phyloP scores from a whole-genome alignment of 2,113 vertebrate genomes.

The Pseudorhombus dupliciocellatus region DNA sequence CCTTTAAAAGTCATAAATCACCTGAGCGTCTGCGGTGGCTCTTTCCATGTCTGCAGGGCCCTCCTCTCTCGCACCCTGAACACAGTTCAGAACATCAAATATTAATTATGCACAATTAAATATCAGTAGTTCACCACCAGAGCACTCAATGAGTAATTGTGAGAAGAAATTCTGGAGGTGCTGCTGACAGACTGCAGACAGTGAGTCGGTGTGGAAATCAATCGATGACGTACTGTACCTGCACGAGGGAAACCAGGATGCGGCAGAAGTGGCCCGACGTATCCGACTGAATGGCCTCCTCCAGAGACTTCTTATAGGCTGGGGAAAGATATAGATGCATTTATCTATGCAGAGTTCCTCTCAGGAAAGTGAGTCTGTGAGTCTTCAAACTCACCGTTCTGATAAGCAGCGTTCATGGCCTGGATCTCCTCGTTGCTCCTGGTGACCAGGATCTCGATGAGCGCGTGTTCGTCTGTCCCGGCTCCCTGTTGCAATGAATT shows the following conservation, averaged over 20 bases:
- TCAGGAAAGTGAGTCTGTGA: not conserved
- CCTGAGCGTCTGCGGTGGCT: slow-evolving; percentile 89
- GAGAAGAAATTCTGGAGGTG: slow-evolving; percentile 4
- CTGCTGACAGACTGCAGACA: slow-evolving; percentile 37
- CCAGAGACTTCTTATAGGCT: slow-evolving; percentile 90
- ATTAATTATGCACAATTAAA: not conserved
- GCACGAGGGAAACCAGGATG: slow-evolving; percentile 91
- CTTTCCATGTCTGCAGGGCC: slow-evolving; percentile 83
- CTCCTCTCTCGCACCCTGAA: slow-evolving; percentile 91
- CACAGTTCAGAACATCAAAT: slow-evolving; percentile 6
- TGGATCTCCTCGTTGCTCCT: slow-evolving; percentile 89
- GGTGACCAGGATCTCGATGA: slow-evolving; percentile 94
- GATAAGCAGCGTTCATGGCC: slow-evolving; percentile 88
- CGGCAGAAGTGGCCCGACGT: slow-evolving; percentile 93
- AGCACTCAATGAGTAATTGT: not conserved
- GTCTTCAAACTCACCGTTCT: slow-evolving; percentile 75
- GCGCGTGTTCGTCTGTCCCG: slow-evolving; percentile 91
- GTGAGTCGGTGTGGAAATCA: slow-evolving; percentile 43
- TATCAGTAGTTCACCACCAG: not conserved
- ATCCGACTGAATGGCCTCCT: slow-evolving; percentile 90
- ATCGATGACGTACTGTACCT: slow-evolving; percentile 78
- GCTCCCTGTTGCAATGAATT: slow-evolving; percentile 82
- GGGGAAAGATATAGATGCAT: not conserved
- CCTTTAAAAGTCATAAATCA: slow-evolving; percentile 62
- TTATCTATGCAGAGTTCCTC: not conserved